Evolutionary conservation across 2,113 vertebrate species (phyloP).

Genomic region (Pygoscelis adeliae): DNA sequence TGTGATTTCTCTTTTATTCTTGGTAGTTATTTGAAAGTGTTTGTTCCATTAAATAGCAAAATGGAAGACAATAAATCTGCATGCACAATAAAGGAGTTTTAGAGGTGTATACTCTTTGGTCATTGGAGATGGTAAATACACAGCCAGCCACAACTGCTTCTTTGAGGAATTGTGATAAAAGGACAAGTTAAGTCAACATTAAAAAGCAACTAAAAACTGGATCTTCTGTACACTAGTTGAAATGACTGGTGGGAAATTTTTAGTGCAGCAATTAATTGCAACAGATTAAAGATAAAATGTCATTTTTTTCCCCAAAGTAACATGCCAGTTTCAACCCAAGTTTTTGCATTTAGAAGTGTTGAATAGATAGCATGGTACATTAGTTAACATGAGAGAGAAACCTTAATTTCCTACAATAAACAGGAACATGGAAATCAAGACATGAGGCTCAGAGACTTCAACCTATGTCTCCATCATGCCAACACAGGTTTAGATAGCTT

Average conservation of each 20-base stretch:
- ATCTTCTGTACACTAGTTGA: not conserved
- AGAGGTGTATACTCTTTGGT: not conserved
- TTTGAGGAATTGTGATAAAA: not conserved
- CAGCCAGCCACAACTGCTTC: not conserved
- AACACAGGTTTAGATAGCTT: not conserved
- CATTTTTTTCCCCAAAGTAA: not conserved
- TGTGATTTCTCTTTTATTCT: not conserved
- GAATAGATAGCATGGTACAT: not conserved
- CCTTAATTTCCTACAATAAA: not conserved
- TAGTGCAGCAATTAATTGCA: not conserved
- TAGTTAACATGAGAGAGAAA: not conserved
- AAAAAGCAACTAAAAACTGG: not conserved
- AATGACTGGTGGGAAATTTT: not conserved
- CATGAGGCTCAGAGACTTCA: not conserved
- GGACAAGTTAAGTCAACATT: not conserved
- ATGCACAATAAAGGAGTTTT: not conserved
- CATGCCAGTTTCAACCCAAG: not conserved
- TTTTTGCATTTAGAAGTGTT: not conserved
- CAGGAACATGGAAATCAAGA: not conserved
- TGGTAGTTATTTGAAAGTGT: not conserved
- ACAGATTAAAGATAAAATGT: not conserved
- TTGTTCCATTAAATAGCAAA: not conserved
- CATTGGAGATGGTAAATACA: not conserved
- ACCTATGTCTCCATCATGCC: not conserved
- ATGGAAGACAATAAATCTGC: not conserved